Evolutionary conservation across 2,888 invertebrate genomes (phyloP).

Genomic region (Unio pictorum): DNA sequence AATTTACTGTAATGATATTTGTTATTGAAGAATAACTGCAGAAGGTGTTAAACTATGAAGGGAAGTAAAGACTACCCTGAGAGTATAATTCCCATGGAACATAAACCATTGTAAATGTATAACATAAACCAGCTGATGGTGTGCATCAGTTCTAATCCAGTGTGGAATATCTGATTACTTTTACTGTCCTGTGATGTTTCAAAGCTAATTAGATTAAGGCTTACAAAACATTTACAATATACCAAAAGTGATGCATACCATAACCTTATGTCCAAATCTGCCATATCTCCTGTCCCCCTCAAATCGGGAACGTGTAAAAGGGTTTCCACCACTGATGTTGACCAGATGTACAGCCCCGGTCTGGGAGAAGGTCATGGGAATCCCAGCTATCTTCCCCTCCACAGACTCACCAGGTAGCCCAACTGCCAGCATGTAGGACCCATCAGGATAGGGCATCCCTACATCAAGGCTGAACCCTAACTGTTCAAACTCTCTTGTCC

Average conservation of each 20-base stretch:
- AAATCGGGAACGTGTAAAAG: conserved; percentile 22
- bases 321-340: conserved; percentile 27
- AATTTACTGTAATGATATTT: neutral
- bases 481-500: conserved; percentile 23
- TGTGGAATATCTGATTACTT: no score
- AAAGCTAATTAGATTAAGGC: no score
- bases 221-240: neutral
- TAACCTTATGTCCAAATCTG: conserved; percentile 51
- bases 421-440: conserved; percentile 40
- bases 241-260: conserved; percentile 26
- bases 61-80: no score
- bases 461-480: conserved; percentile 44
- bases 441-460: conserved; percentile 44
- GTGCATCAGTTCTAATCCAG: no score
- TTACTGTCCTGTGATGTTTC: no score
- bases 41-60: no score
- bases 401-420: conserved; percentile 38
- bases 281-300: conserved; percentile 49
- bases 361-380: conserved; percentile 30
- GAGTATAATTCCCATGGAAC: no score
- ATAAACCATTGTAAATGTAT: no score
- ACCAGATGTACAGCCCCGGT: conserved; percentile 46
- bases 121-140: no score
- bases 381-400: conserved; percentile 26
- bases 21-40: no score